Base-by-base conservation (phyloP, 2,797 vertebrate genomes). In the Apogon talboti region DNA sequence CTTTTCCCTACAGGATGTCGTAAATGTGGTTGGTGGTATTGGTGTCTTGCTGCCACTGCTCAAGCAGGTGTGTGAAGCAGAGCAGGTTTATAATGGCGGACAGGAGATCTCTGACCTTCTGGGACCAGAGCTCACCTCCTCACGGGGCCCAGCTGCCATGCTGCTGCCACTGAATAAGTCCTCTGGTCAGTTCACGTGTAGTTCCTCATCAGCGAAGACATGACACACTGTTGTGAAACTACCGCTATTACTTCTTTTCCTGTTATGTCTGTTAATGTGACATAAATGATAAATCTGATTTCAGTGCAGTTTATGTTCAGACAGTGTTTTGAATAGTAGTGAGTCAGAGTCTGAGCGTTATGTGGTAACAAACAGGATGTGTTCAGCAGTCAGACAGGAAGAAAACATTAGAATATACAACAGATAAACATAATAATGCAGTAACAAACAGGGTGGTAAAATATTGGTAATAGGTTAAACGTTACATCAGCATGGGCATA, bases 1-100 rank as follows among this genome's bases (percentile, higher is more conserved):
- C 49, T 16, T 48, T 44, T 18, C 13, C 33, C 40, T 68, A 3
- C 75, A 99, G 98, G 97, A 99, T 1, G 96, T 98, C 75, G 83
- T 99, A 30, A 98, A 95, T 45, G 98, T 97, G 0, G 89, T 98
- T 0, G 98, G 98, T 7, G 98, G 98, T 0, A 94, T 98, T 80
- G 96, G 94, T 0, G 94, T 93, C 49, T 81, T 98, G 53, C 87
- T 99, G 50, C 98, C 96, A 0, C 87, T 99, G 55, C 93, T 99
- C 0, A 95, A 98, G 69, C 96, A 94, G 71, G 94, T 98, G 24
- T 95, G 93, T 38, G 93, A 94, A 68, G 87, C 88, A 0, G 95
- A 95, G 85, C 93, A 92, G 6, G 90, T 92, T 41, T 87, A 90
- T 0, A 91, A 92, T 42, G 88, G 91, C 0, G 89, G 89, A 21